These are phyloP conservation scores for Anolis carolinensis DNA, from an alignment of 2,113 vertebrate species.

Conservation along the genomic window DNA sequence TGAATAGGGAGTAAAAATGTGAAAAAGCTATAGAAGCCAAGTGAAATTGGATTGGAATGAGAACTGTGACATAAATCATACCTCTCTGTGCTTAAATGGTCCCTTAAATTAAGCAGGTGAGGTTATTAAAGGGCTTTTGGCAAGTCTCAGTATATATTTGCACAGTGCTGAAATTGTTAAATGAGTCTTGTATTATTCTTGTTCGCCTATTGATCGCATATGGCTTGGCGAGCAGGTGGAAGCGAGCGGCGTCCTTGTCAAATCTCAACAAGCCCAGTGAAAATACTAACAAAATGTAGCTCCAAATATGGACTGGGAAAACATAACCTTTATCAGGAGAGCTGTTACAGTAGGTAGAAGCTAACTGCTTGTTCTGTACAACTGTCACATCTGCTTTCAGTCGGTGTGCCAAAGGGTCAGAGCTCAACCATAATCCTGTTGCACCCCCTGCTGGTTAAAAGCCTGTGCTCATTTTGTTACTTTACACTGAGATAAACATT, in stretches of 20 bases:
- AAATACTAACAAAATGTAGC: constrained; percentile 26
- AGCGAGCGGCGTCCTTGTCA: not conserved
- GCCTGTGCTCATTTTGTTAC: constrained; percentile 75
- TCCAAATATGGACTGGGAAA: constrained; percentile 41
- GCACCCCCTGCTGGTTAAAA: constrained; percentile 86
- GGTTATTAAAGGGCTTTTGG: not conserved
- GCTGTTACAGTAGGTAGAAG: constrained; percentile 43
- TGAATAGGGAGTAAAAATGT: not conserved
- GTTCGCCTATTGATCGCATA: constrained; percentile 1
- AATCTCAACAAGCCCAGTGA: constrained; percentile 8
- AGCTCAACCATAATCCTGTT: constrained; percentile 82
- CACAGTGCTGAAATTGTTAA: not conserved
- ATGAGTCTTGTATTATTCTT: not conserved
- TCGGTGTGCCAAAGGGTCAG: constrained; percentile 70
- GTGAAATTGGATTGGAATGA: accelerated
- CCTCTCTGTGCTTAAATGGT: not conserved
- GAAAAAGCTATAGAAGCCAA: accelerated
- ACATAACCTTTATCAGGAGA: constrained; percentile 58
- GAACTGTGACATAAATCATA: not conserved
- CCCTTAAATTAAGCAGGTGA: accelerated
- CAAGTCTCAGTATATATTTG: constrained; percentile 20
- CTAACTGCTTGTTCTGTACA: constrained; percentile 66
- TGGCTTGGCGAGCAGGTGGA: not conserved
- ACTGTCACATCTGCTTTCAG: constrained; percentile 71
- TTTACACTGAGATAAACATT: constrained; percentile 75